These are phyloP conservation scores for Petrolisthes manimaculis DNA, from an alignment of 2,888 invertebrate genomes.

Conservation along the genomic window DNA sequence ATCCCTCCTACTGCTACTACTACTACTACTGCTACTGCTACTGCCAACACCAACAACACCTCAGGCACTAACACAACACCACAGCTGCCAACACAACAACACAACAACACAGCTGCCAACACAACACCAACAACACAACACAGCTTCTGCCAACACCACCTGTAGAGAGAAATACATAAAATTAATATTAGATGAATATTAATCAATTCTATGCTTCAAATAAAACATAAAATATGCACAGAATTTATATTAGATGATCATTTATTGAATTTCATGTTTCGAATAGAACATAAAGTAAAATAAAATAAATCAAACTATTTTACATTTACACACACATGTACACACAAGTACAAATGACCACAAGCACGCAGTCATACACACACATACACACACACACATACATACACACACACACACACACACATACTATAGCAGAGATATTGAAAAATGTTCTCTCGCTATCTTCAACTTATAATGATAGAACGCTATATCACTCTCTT, in stretches of 20 bases:
- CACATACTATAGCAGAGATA: background rate
- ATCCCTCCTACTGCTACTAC: conserved; percentile 5
- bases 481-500: no score
- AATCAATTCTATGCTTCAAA: no score
- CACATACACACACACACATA: background rate
- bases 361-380: background rate
- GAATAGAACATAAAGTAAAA: no score
- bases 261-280: no score
- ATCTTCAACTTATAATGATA: no score
- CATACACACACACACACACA: background rate
- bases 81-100: background rate
- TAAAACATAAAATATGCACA: no score
- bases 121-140: background rate
- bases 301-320: no score
- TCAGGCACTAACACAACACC: background rate
- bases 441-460: background rate
- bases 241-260: no score
- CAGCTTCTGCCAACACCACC: background rate
- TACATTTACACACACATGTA: no score
- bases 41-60: background rate
- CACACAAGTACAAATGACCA: no score
- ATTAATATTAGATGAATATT: no score
- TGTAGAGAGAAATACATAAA: no score
- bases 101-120: background rate
- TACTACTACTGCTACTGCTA: background rate